A percentile compares a stretch with the other conserved stretches of the same genome.
Evolutionary conservation across 2,797 vertebrate species (phyloP).

Genomic region (Micromesistius poutassou): DNA sequence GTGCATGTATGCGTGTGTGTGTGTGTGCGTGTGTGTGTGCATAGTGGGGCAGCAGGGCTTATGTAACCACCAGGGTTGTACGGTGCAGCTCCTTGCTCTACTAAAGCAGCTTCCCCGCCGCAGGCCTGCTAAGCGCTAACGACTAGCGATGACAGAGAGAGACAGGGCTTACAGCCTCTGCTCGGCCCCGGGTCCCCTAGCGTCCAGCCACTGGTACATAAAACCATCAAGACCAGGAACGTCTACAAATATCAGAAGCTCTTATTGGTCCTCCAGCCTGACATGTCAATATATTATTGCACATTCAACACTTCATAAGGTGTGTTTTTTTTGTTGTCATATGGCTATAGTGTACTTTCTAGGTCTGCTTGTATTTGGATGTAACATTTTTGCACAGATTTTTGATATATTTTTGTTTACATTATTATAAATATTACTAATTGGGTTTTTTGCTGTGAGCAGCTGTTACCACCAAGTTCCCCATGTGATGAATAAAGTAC

Average conservation of each 20-base stretch:
- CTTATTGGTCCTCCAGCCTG: not conserved
- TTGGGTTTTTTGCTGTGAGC: constrained; percentile 12
- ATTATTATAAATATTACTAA: no score
- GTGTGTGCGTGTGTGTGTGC: no score
- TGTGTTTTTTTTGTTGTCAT: no score
- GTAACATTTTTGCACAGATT: no score
- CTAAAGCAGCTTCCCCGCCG: constrained; percentile 69
- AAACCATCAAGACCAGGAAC: not conserved
- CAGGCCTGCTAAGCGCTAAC: constrained; percentile 59
- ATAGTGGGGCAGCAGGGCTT: constrained; percentile 39
- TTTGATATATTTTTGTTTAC: no score
- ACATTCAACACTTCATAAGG: not conserved
- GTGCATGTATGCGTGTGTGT: constrained; percentile 34
- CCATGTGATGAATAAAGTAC: not conserved
- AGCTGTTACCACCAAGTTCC: not conserved
- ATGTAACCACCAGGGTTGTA: constrained; percentile 66
- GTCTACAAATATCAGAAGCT: not conserved
- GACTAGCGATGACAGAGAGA: constrained; percentile 58
- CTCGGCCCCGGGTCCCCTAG: constrained; percentile 10
- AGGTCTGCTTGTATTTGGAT: no score
- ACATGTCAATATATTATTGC: not conserved
- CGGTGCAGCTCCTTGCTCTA: constrained; percentile 59
- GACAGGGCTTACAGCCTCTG: constrained; percentile 20
- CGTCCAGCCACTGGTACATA: not conserved
- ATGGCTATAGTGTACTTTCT: no score